Percentiles rank a stretch among this genome's conserved stretches.
These are phyloP conservation scores for Numenius phaeopus DNA, from an alignment of 2,797 vertebrate genomes.

Conservation along the genomic window DNA sequence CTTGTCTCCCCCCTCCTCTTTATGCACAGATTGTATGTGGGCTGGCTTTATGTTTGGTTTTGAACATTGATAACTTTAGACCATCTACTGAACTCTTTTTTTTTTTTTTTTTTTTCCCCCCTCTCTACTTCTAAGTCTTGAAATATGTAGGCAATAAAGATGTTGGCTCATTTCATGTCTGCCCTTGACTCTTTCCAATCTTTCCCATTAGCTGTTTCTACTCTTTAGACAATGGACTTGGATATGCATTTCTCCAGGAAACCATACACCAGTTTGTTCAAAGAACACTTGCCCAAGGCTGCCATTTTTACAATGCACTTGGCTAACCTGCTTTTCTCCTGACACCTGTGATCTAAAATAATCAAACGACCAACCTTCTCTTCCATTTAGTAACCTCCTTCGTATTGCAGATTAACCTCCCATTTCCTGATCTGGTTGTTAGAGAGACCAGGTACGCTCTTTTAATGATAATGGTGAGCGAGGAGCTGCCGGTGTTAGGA, in stretches of 20 bases:
- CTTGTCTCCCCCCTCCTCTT: background rate
- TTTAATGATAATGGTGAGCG: background rate
- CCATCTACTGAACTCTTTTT: background rate
- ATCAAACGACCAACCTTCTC: background rate
- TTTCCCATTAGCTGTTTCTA: background rate
- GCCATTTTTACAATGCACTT: background rate
- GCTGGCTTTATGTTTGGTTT: slow-evolving; percentile 8
- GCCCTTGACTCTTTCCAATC: background rate
- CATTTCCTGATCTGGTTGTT: background rate
- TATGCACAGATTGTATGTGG: slow-evolving; percentile 43
- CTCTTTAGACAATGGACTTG: background rate
- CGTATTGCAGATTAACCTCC: background rate
- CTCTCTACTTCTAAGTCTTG: background rate
- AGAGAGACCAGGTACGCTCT: background rate
- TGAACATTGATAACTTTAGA: background rate
- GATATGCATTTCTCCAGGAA: background rate
- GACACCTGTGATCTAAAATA: background rate
- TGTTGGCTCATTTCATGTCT: background rate
- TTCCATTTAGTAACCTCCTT: background rate
- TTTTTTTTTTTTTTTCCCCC: background rate
- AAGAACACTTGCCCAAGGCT: background rate
- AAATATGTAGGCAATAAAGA: background rate
- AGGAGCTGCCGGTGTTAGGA: background rate
- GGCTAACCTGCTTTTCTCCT: background rate
- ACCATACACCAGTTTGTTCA: background rate